Conservation (phyloP, 2,113 vertebrate species). For the Xyrauchen texanus region DNA sequence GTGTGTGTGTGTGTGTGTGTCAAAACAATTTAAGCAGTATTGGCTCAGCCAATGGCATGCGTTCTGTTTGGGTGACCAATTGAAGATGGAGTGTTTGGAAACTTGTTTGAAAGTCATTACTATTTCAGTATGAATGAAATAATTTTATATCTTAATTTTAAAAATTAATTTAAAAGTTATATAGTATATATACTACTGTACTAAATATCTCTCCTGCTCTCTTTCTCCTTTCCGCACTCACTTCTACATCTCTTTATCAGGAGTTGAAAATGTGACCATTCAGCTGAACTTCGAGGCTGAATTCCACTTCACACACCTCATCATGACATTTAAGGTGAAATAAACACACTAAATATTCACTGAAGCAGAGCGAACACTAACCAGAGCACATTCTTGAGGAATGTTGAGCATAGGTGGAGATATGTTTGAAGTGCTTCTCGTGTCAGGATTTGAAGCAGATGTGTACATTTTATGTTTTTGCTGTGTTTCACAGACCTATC, state of each 20-base stretch:
- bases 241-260: conserved; percentile 64
- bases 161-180: too few species aligned
- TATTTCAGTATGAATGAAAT: too few species aligned
- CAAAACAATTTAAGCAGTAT: too few species aligned
- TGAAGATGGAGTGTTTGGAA: too few species aligned
- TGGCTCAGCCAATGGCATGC: too few species aligned
- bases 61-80: too few species aligned
- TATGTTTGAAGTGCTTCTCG: conserved; percentile 27
- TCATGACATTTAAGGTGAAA: conserved; percentile 98
- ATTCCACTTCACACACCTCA: conserved; percentile 98
- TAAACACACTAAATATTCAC: not conserved
- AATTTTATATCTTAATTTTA: too few species aligned
- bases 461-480: not conserved
- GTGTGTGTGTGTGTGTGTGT: too few species aligned
- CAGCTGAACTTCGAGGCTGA: conserved; percentile 93
- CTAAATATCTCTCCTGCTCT: too few species aligned
- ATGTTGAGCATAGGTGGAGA: conserved; percentile 53
- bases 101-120: too few species aligned
- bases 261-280: conserved; percentile 92
- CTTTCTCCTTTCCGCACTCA: not conserved
- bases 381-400: conserved; percentile 48
- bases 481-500: conserved; percentile 81
- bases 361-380: conserved; percentile 32
- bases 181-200: too few species aligned
- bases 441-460: not conserved